A percentile compares a stretch with the other conserved stretches of the same genome.
Conservation (phyloP, 1,140 invertebrate genomes). For the Galendromus occidentalis region DNA sequence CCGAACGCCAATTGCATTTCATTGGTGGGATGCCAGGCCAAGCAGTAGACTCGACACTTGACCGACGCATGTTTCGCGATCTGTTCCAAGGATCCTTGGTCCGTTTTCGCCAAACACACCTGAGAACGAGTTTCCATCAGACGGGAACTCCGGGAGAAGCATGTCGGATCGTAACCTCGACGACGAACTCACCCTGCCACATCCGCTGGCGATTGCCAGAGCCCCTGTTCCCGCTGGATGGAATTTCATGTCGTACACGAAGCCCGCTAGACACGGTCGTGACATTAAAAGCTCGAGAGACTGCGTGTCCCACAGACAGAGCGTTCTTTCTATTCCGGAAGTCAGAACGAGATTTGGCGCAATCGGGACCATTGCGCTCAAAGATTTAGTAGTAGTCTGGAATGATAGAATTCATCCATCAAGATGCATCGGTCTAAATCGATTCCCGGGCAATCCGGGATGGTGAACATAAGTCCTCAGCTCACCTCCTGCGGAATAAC, state of each 20-base stretch:
- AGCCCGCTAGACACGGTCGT: neutral
- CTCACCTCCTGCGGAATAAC: neutral
- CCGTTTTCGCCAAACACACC: constrained; percentile 2
- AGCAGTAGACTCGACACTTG: neutral
- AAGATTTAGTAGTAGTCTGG: neutral
- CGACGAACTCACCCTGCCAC: neutral
- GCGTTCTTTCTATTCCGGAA: neutral
- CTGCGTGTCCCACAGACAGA: neutral
- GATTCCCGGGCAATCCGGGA: neutral
- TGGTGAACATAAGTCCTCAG: neutral
- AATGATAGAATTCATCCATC: too few relatives aligned
- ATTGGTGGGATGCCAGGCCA: constrained; percentile 3
- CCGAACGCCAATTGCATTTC: constrained; percentile 7
- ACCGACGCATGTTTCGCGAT: neutral
- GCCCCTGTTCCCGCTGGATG: constrained; percentile 1
- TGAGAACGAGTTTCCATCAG: neutral
- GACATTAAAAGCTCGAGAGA: neutral
- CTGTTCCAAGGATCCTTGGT: neutral
- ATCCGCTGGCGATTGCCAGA: neutral
- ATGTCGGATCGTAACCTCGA: too few relatives aligned
- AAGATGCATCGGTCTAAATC: neutral
- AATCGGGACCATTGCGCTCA: neutral
- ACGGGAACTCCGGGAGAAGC: too few relatives aligned
- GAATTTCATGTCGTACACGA: neutral
- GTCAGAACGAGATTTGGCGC: neutral